Conservation (phyloP, 2,888 invertebrate species). For the Acrobasis consociella region DNA sequence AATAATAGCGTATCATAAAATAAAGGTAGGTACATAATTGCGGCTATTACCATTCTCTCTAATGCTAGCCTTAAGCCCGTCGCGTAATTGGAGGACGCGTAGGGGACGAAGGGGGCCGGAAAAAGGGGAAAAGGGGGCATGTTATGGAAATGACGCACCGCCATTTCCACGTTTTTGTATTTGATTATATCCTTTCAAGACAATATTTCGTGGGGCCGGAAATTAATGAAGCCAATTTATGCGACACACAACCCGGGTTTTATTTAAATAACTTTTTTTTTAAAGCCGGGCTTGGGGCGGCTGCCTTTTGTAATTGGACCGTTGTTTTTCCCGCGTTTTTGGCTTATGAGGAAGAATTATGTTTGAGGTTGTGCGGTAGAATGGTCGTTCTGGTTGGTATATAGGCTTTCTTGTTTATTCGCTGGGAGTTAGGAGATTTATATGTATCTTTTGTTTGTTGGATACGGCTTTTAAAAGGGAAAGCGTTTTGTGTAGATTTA, state of each 20-base stretch:
- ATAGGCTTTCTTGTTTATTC: constrained; percentile 11
- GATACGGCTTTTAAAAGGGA: background rate
- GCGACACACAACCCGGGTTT: constrained; percentile 75
- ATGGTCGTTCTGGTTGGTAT: constrained; percentile 20
- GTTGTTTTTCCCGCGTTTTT: constrained; percentile 55
- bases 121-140: constrained; percentile 63
- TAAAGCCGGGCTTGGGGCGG: constrained; percentile 62
- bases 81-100: constrained; percentile 79
- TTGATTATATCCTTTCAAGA: constrained; percentile 84
- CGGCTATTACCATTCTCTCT: constrained; percentile 49
- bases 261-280: constrained; percentile 78
- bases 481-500: background rate
- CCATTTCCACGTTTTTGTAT: constrained; percentile 82
- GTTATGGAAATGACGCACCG: constrained; percentile 82
- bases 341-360: constrained; percentile 67
- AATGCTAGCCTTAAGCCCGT: constrained; percentile 76
- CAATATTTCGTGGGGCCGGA: constrained; percentile 81
- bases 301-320: constrained; percentile 76
- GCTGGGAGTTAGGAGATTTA: background rate
- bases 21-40: constrained; percentile 47
- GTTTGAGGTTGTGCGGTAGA: constrained; percentile 57
- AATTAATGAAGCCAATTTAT: constrained; percentile 83
- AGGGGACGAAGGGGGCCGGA: constrained; percentile 71
- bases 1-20: constrained; percentile 45
- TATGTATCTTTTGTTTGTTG: background rate